phyloP scores from a whole-genome alignment of 2,797 vertebrate genomes.

The Triplophysa bombifrons region DNA sequence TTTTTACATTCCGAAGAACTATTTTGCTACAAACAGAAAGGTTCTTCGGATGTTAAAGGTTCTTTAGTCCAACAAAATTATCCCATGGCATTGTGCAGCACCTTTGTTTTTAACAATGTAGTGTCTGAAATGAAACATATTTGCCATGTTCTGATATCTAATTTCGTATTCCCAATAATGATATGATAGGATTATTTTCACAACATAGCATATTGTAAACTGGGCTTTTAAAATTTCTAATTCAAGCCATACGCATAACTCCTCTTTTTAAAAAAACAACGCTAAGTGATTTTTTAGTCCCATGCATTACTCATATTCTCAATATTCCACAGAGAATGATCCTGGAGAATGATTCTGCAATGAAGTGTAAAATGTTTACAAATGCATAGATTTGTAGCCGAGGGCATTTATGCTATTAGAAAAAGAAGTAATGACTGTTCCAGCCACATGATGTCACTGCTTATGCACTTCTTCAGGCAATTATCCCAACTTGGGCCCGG shows the following conservation, averaged over 20 bases:
- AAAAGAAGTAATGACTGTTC: constrained; percentile 27
- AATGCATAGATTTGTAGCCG: constrained; percentile 34
- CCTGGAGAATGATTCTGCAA: constrained; percentile 1
- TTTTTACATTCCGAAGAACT: too few relatives aligned
- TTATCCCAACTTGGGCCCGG: not conserved
- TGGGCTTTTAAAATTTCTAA: not conserved
- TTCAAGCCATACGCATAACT: not conserved
- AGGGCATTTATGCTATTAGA: constrained; percentile 13
- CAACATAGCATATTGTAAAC: not conserved
- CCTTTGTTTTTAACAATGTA: too few relatives aligned
- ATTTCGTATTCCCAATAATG: not conserved
- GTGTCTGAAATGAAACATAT: not conserved
- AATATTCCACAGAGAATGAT: constrained; percentile 34
- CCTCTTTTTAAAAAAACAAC: constrained; percentile 10
- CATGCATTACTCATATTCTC: constrained; percentile 49
- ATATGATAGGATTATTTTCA: not conserved
- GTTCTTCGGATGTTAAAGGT: too few relatives aligned
- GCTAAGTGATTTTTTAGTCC: constrained; percentile 30
- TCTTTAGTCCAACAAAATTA: too few relatives aligned
- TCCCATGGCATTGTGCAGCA: not conserved
- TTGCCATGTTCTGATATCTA: not conserved
- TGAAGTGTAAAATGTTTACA: constrained; percentile 46
- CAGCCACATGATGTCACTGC: constrained; percentile 57
- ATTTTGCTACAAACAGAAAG: too few relatives aligned
- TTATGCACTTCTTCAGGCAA: not conserved